phyloP scores from a whole-genome alignment of 2,113 vertebrate genomes.

The Chaetura pelagica region DNA sequence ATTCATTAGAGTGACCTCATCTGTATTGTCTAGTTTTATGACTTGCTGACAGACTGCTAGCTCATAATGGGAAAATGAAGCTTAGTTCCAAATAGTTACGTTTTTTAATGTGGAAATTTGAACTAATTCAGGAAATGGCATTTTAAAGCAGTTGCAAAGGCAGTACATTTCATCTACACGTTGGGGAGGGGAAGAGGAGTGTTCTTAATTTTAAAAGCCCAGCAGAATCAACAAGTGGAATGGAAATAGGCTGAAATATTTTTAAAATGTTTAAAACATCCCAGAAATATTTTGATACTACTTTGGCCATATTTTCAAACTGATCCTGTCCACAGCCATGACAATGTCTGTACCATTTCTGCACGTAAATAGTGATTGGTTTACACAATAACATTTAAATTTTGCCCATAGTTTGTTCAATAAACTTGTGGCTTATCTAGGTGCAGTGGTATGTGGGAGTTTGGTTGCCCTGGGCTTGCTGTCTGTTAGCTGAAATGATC shows the following conservation, averaged over 20 bases:
- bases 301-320: neutral
- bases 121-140: constrained; percentile 2
- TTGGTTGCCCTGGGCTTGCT: neutral
- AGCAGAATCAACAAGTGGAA: neutral
- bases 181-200: neutral
- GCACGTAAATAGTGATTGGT: neutral
- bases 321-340: neutral
- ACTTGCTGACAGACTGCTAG: constrained; percentile 27
- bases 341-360: accelerated
- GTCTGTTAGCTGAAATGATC: neutral
- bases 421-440: neutral
- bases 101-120: neutral
- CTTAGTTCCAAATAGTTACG: neutral
- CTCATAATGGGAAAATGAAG: neutral
- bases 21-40: neutral
- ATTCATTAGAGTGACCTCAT: neutral
- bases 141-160: constrained; percentile 2
- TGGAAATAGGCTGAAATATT: neutral
- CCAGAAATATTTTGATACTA: neutral
- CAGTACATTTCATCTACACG: neutral
- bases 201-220: neutral
- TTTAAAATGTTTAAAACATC: neutral
- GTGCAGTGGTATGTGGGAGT: neutral
- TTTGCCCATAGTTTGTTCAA: neutral
- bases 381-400: neutral